Base-by-base conservation (phyloP, 1,140 invertebrate species). In the Homalodisca vitripennis region DNA sequence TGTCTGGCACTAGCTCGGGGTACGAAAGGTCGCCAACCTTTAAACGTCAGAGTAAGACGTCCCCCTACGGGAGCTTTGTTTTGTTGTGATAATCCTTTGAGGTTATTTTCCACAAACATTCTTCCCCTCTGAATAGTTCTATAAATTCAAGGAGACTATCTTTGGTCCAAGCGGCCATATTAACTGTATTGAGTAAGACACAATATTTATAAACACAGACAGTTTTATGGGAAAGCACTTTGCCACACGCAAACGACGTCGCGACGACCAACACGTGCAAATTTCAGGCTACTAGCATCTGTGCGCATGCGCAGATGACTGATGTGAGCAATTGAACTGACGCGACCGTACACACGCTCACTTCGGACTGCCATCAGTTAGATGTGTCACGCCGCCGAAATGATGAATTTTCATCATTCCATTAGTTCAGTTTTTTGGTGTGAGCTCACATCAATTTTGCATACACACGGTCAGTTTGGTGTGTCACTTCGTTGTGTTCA, bases 61-160 rank as follows among this genome's bases (percentile, higher is more conserved):
- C n/a, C n/a, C n/a, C n/a, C n/a, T n/a, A n/a, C n/a, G n/a, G n/a
- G n/a, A n/a, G n/a, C n/a, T n/a, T n/a, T n/a, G n/a, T 6, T 53
- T 53, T 53, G 22, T 53, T 53, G 22, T 53, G 48, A 22, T 53
- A 53, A 22, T 53, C 48, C 20, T 14, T 53, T 13, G 48, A 53
- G 12, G 48, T 53, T 3, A 53, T 53, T 24, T 24, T 53, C 48
- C 48, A 53, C 12, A 53, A 20, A 53, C 48, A 53, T 53, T 53
- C 48, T 24, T 53, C 13, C 22, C 20, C 22, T 22, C 48, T 53
- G 20, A 53, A 53, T 20, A 22, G 10, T 20, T 53, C 48, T 3
- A 53, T 53, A 24, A 53, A 53, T 53, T 53, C 48, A 6, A 53
- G 22, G 20, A 53, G 48, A 53, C 6, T 12, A 6, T 53, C 48